A percentile compares a stretch with the other conserved stretches of the same genome.
Evolutionary conservation across 2,797 vertebrate genomes (phyloP).

Genomic region (Enteromius afrohamiltoni): DNA sequence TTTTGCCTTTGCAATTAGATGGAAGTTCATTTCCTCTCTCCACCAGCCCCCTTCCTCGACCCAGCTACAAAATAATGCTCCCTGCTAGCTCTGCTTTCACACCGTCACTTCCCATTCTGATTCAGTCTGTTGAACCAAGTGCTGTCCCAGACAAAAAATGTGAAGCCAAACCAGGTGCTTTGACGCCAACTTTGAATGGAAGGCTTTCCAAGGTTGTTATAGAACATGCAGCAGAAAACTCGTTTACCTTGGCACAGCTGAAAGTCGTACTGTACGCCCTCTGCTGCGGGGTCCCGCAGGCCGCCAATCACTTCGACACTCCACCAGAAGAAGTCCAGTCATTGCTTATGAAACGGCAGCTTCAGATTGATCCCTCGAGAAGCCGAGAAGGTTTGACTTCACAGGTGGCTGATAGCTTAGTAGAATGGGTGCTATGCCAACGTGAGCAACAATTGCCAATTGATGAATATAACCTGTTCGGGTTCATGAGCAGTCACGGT

Average conservation of each 20-base stretch:
- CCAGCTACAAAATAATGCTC: slow-evolving; percentile 37
- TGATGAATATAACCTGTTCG: slow-evolving; percentile 82
- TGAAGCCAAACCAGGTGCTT: slow-evolving; percentile 34
- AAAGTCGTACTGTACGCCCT: slow-evolving; percentile 79
- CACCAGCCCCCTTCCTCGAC: neutral
- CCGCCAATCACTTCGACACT: slow-evolving; percentile 70
- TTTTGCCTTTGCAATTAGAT: slow-evolving; percentile 20
- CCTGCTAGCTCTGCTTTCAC: slow-evolving; percentile 24
- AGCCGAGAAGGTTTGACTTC: slow-evolving; percentile 65
- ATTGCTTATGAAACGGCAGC: slow-evolving; percentile 69
- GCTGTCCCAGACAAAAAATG: slow-evolving; percentile 21
- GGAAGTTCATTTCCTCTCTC: slow-evolving; percentile 21
- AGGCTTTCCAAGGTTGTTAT: slow-evolving; percentile 13
- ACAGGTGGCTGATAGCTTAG: slow-evolving; percentile 78
- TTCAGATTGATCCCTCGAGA: neutral
- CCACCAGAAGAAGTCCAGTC: slow-evolving; percentile 70
- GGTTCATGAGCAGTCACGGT: slow-evolving; percentile 68
- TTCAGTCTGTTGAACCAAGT: slow-evolving; percentile 40
- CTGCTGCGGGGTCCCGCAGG: slow-evolving; percentile 80
- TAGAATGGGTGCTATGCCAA: slow-evolving; percentile 84
- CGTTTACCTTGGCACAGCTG: slow-evolving; percentile 77
- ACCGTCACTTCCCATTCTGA: slow-evolving; percentile 43
- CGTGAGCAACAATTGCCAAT: slow-evolving; percentile 87
- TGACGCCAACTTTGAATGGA: neutral
- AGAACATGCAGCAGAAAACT: slow-evolving; percentile 54